Conservation (phyloP, 2,113 vertebrate genomes). For the Phyllostomus hastatus region DNA sequence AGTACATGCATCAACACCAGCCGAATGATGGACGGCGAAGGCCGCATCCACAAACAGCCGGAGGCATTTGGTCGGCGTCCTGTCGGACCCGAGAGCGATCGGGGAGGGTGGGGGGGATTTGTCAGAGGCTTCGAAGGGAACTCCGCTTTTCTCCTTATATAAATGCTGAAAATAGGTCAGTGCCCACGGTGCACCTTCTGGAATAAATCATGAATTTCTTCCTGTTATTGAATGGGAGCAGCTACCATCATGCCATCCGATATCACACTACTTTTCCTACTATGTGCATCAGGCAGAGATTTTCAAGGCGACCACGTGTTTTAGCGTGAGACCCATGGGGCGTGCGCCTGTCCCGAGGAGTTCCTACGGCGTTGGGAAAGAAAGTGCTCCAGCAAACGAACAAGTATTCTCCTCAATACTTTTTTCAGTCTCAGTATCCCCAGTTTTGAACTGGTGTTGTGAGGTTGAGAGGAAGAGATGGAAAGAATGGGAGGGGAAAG, state of each 20-base stretch:
- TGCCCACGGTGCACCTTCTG: background rate
- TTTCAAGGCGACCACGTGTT: background rate
- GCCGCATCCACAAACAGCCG: background rate
- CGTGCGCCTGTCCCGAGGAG: background rate
- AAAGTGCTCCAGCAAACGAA: background rate
- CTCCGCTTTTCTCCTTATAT: background rate
- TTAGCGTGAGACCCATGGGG: background rate
- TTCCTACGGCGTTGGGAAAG: rapidly evolving
- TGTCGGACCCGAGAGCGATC: background rate
- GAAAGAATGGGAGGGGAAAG: too few relatives aligned
- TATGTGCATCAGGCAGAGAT: background rate
- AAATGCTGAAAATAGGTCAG: background rate
- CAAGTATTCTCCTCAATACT: background rate
- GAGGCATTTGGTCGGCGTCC: background rate
- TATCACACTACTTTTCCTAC: background rate
- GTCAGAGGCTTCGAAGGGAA: background rate
- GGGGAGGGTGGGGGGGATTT: background rate
- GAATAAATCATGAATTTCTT: background rate
- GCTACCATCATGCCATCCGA: background rate
- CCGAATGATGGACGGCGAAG: background rate
- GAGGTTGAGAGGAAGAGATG: background rate
- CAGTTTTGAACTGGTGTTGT: background rate
- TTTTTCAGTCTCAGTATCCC: background rate
- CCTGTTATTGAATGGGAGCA: background rate
- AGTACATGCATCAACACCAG: background rate